Evolutionary conservation across 92 coral and sea anemone genomes (phyloP), one percentile per base, ranked within the genome.

Genomic region (Phenganax subtilis): DNA sequence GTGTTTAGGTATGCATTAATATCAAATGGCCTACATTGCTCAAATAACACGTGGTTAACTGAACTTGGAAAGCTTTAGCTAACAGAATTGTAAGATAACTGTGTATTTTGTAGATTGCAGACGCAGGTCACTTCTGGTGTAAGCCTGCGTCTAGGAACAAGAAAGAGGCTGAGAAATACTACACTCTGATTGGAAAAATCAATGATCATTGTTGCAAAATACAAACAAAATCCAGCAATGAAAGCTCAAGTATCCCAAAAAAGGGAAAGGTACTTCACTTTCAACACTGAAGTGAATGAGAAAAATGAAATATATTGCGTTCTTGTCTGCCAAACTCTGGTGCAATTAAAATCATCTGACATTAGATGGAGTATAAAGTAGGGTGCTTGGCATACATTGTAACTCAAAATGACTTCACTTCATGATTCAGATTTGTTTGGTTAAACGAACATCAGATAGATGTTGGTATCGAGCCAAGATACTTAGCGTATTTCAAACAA

Each of bases 391-490:
- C 5, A 5, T 5, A 37, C 27, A 59, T 59, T 25, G 30, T 72
- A 29, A 55, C 28, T 10, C 30, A 72, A 37, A 29, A 44, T 27
- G 56, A 72, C 10, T 29, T 20, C 31, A 28, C 14, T 30, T 67
- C 12, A 12, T 55, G 15, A 60, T 55, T 1, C 54, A 93, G 98
- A 81, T 90, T 81, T 93, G 91, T 87, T 91, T 84, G 25, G 86
- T 93, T 11, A 87, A 90, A 57, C 87, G 97, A 17, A 90, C 96
- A 9, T 89, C 92, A 57, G 97, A 93, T 72, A 89, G 88, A 65
- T 90, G 89, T 71, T 93, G 98, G 98, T 93, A 91, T 74, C 86
- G 98, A 12, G 98, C 98, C 30, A 91, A 96, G 75, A 87, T 93
- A 6, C 89, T 88, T 75, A 93, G 84, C 64, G 65, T 93, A 47